Percentiles rank a stretch among this genome's conserved stretches.
Evolutionary conservation across 2,888 invertebrate species (phyloP).

Genomic region (Bellardia pandia): DNA sequence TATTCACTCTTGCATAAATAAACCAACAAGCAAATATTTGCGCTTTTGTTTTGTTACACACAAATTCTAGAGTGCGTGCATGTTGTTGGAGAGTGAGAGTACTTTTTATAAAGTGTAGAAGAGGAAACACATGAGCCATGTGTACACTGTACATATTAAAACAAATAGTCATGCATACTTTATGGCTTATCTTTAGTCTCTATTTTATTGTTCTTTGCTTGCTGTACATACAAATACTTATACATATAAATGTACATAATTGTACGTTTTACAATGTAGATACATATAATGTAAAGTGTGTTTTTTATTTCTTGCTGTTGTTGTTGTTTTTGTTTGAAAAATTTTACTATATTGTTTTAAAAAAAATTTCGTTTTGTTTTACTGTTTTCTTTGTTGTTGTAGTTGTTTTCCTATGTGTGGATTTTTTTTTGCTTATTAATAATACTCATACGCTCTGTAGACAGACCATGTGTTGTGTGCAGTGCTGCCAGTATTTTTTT

Average conservation of each 20-base stretch:
- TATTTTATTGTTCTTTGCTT: slow-evolving; percentile 14
- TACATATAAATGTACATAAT: too few species aligned
- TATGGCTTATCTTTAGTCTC: slow-evolving; percentile 56
- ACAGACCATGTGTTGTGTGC: not conserved
- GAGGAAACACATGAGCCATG: slow-evolving; percentile 39
- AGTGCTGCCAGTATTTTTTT: too few species aligned
- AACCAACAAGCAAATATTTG: not conserved
- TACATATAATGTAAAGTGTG: not conserved
- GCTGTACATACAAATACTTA: not conserved
- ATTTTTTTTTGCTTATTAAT: slow-evolving; percentile 21
- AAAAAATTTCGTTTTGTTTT: slow-evolving; percentile 19
- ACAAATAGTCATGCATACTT: slow-evolving; percentile 56
- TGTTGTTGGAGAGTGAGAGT: not conserved
- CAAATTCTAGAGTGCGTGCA: too few species aligned
- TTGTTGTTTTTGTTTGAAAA: slow-evolving; percentile 2
- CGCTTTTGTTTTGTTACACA: not conserved
- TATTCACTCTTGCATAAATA: slow-evolving; percentile 22
- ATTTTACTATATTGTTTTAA: slow-evolving; percentile 11
- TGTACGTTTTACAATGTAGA: too few species aligned
- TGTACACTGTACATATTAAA: slow-evolving; percentile 15
- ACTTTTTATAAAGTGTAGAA: not conserved
- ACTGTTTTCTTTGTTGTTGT: not conserved
- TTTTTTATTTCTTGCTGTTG: not conserved
- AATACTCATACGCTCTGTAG: slow-evolving; percentile 30
- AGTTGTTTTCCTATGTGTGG: not conserved